Evolutionary conservation across 2,113 vertebrate species (phyloP).

Genomic region (Egretta garzetta): DNA sequence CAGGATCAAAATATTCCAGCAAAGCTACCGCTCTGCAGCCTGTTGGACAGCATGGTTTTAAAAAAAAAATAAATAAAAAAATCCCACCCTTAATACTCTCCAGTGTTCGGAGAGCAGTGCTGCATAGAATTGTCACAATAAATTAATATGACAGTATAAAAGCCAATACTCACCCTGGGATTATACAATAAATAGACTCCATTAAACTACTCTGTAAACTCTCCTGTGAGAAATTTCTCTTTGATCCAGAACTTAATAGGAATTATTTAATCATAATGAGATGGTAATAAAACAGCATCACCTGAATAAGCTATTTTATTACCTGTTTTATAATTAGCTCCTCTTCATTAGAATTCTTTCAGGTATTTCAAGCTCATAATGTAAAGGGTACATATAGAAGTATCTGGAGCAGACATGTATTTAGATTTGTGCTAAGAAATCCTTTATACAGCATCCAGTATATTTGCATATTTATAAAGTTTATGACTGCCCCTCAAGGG

Average conservation of each 20-base stretch:
- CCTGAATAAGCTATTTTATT: conserved; percentile 77
- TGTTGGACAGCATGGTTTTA: not conserved
- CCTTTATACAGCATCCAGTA: not conserved
- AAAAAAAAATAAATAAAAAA: not conserved
- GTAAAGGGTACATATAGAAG: conserved; percentile 7
- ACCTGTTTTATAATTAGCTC: conserved; percentile 71
- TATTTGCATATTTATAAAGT: not conserved
- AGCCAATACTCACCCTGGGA: conserved; percentile 64
- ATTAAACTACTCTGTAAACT: conserved; percentile 71
- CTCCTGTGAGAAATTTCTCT: conserved; percentile 75
- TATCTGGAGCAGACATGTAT: not conserved
- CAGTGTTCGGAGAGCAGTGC: not conserved
- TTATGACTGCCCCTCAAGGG: not conserved
- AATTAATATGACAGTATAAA: conserved; percentile 61
- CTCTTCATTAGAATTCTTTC: conserved; percentile 58
- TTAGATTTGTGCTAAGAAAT: not conserved
- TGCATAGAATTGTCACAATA: conserved; percentile 23
- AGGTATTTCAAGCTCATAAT: conserved; percentile 48
- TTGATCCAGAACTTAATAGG: conserved; percentile 75
- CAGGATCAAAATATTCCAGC: not conserved
- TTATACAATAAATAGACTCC: conserved; percentile 73
- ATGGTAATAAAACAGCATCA: conserved; percentile 75
- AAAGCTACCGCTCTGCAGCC: not conserved
- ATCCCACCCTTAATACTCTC: not conserved
- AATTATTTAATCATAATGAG: conserved; percentile 79